phyloP scores from a whole-genome alignment of 2,797 vertebrate species.

The Dendrocincla tyrannina region DNA sequence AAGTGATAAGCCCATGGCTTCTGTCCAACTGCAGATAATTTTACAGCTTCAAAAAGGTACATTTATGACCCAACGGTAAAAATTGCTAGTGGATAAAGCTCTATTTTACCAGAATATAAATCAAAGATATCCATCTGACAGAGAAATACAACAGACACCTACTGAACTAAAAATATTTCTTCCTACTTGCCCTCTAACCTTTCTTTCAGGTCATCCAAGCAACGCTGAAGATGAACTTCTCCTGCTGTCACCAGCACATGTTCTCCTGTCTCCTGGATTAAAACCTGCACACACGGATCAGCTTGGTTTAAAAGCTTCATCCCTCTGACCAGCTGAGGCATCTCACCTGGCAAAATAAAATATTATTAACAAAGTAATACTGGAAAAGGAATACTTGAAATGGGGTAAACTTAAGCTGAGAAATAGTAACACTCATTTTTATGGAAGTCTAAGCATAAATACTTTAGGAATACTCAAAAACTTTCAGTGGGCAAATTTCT shows the following conservation, averaged over 20 bases:
- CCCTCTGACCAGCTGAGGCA: conserved; percentile 92
- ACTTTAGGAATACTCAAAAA: not conserved
- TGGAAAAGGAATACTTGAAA: not conserved
- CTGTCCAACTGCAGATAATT: not conserved
- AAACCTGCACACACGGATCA: conserved; percentile 92
- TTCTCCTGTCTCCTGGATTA: conserved; percentile 97
- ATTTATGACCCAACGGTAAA: not conserved
- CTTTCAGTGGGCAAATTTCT: not conserved
- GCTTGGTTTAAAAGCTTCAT: conserved; percentile 98
- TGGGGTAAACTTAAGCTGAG: not conserved
- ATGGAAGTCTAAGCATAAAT: not conserved
- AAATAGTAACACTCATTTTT: not conserved
- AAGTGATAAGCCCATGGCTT: not conserved
- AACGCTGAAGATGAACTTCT: conserved; percentile 96
- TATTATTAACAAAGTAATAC: not conserved
- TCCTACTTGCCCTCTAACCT: conserved; percentile 79
- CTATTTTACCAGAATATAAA: conserved; percentile 29
- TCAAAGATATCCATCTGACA: not conserved
- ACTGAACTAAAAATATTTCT: conserved; percentile 1
- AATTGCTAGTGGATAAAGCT: not conserved
- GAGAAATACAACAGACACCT: conserved; percentile 5
- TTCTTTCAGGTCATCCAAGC: conserved; percentile 92
- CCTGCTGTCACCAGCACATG: conserved; percentile 96
- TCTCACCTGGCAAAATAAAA: conserved; percentile 83
- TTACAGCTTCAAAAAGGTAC: conserved; percentile 41